Evolutionary conservation across 2,888 invertebrate species (phyloP), one percentile per base, ranked within the genome.

Genomic region (Dorcus parallelipipedus): DNA sequence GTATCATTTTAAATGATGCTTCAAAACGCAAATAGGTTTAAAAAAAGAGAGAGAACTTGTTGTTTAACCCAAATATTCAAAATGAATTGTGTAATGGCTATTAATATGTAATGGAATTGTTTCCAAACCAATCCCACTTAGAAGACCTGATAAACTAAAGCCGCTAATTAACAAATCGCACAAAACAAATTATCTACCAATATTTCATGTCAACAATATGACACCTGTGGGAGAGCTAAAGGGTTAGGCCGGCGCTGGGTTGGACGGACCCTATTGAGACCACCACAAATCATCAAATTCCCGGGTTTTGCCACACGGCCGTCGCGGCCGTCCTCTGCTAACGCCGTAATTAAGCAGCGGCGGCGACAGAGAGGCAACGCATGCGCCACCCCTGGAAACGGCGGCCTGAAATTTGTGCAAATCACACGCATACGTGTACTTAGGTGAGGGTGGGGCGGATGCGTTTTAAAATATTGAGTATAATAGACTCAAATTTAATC

Each of bases 141-240:
- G 52, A 54, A 59, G 55, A 55, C 52, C 55, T 55, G 59, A 59
- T 59, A 59, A 55, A 54, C 55, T 54, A 50, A 41, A 48, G 68
- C 70, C 63, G 65, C 69, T 76, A 77, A 76, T 76, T 76, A 77
- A 75, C 73, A 75, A 77, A 77, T 76, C 76, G 73, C 74, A 72
- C 70, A 63, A 71, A 67, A 63, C 63, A 64, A 67, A 67, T 66
- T 68, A 68, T 64, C 66, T 64, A 56, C 66, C 66, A 68, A 68
- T 69, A 69, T 67, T 64, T 65, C 66, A 68, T 66, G 64, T 64
- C 65, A 65, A 66, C 64, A 64, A 60, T 64, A 64, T 65, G 64
- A 64, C 67, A 68, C 66, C 64, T 61, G 55, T 62, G 68, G 68
- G 65, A 63, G 54, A 62, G 60, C 65, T 58, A 58, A 66, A 65